Evolutionary conservation across 2,113 vertebrate genomes (phyloP), one percentile per base, ranked within the genome.

Genomic region (Corynorhinus townsendii): DNA sequence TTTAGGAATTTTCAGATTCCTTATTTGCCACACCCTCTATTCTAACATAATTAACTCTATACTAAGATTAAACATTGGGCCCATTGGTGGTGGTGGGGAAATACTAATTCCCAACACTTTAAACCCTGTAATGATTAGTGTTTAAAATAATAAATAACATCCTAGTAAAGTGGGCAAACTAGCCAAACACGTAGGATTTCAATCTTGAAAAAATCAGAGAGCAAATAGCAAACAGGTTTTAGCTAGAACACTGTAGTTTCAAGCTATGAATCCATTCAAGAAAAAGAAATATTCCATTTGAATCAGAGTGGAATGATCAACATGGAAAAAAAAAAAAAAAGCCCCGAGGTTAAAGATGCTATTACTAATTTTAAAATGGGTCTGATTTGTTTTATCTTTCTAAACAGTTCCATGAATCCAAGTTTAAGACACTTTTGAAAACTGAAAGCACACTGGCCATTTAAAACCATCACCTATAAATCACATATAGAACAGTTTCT

Each of bases 81-180:
- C 17, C 3, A 1, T 12, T n/a, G 16, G 26, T 64, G 2, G 3
- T 47, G 47, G 11, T 40, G 38, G 38, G 7, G 7, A 9, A 22
- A 28, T n/a, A 38, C 17, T 86, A 86, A 94, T 83, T 86, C 49
- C 43, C 30, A 76, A 69, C 28, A 35, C 19, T 68, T 52, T 28
- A 94, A 3, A 91, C 5, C 33, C 19, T 56, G 0, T 33, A 92
- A 90, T 80, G 43, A 75, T 72, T 59, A 89, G 24, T 89, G 82
- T 15, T 94, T 72, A 86, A 95, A 87, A 80, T 64, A 91, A 33
- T 75, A 95, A 75, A 43, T 22, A 88, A 89, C 19, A 95, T 35
- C 77, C 49, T n/a, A 92, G 30, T 38, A 76, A 75, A 22, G 11
- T 83, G 10, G 49, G 24, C 22, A 69, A 93, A 73, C 72, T 86